phyloP scores from a whole-genome alignment of 2,113 vertebrate species.

The Bettongia penicillata region DNA sequence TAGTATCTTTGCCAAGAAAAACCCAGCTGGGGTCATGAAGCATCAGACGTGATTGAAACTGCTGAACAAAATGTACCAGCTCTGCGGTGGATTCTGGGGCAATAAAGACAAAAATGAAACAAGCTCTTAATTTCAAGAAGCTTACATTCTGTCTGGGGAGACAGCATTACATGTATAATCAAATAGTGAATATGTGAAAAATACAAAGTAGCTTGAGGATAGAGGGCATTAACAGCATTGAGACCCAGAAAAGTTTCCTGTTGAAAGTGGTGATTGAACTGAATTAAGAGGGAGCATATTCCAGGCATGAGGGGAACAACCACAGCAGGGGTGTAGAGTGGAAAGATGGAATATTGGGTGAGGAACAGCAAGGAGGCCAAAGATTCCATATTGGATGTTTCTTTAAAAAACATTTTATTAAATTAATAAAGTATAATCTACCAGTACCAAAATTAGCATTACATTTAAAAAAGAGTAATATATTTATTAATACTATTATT shows the following conservation, averaged over 20 bases:
- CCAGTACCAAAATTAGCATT: background rate
- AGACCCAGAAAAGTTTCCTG: background rate
- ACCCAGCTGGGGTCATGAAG: background rate
- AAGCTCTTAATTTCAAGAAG: background rate
- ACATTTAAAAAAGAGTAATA: background rate
- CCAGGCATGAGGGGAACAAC: background rate
- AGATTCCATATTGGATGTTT: background rate
- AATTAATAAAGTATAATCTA: background rate
- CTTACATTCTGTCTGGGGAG: background rate
- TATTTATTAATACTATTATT: background rate
- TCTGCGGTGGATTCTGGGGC: background rate
- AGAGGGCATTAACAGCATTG: background rate
- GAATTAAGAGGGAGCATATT: background rate
- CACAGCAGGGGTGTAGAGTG: background rate
- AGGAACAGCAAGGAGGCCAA: background rate
- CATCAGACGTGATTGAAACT: background rate
- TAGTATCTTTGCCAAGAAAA: background rate
- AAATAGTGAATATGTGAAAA: background rate
- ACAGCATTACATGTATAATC: background rate
- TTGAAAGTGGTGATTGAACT: background rate
- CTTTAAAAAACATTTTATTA: slow-evolving; percentile 3
- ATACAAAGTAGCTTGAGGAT: background rate
- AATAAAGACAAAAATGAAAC: background rate
- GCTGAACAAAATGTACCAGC: background rate
- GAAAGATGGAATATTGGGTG: background rate